Evolutionary conservation across 2,113 vertebrate genomes (phyloP), one percentile per base, ranked within the genome.

Genomic region (Scomber scombrus): DNA sequence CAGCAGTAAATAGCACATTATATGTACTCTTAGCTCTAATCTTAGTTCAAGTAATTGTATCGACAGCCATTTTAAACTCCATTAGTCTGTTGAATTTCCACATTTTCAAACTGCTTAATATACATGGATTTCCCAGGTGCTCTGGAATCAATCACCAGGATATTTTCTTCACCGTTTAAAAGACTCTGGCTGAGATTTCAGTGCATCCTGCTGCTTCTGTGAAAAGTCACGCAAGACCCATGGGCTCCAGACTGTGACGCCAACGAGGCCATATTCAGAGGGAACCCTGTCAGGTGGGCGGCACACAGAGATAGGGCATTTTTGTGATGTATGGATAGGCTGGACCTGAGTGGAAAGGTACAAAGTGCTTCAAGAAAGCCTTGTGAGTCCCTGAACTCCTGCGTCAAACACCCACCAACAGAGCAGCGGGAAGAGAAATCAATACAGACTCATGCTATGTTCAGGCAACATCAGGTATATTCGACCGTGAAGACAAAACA

Each of bases 371-470:
- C 64, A 82, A 85, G 71, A 77, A 87, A 88, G 83, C 74, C 26
- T 31, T 3, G 63, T 3, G 15, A 56, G 84, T 81, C 86, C 66
- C 81, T 83, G 75, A 84, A 89, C 85, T 79, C 81, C 81, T 85
- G 80, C 54, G 26, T 86, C 85, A 88, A 80, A 92, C 76, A 85
- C 77, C 81, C 82, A 76, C 82, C 65, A 67, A 66, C 82, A 70
- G 66, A 88, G 84, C 78, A 72, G 69, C 87, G 78, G 75, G 57
- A 76, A 68, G 61, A 85, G 75, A 87, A 90, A 93, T 93, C 92
- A 63, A 92, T 93, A 89, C 19, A 2, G 51, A 85, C 88, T 90
- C 88, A 78, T 72, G 80, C 85, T 80, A 85, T 26, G 83, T 75
- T 64, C 81, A 54, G 77, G 71, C 75, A 72, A 67, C 79, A 71